Evolutionary conservation across 1,140 invertebrate species (phyloP), one percentile per base, ranked within the genome.

Genomic region (Aphidius ervi): DNA sequence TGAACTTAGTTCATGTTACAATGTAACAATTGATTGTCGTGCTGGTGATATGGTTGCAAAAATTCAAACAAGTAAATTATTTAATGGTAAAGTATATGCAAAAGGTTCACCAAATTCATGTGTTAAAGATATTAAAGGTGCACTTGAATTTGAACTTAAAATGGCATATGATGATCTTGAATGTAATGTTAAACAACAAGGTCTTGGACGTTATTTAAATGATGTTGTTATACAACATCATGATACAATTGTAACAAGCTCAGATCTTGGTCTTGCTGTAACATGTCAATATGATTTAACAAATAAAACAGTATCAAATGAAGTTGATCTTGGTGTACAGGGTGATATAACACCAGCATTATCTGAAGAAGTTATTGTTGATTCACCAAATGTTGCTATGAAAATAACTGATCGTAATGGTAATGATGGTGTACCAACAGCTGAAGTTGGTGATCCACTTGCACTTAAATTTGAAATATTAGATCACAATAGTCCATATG

Each of bases 221-320:
- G 92, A 94, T 78, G 90, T 94, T 9, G 89, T 95, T 43, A 94
- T 95, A 68, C 93, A 97, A 74, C 93, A 96, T 78, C 94, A 97
- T 78, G 93, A 96, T 73, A 94, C 92, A 63, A 95, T 97, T 66
- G 93, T 97, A 49, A 97, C 94, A 46, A 94, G 92, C 48, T 93
- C 92, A 6, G 94, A 96, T 84, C 83, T 96, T 67, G 94, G 93
- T 4, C 82, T 96, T 37, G 92, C 92, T 5, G 89, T 96, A 39
- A 93, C 93, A 63, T 96, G 94, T 75, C 93, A 95, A 72, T 96
- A 95, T 75, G 93, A 96, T 75, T 83, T 96, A 46, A 92, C 90
- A 59, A 96, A 97, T 76, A 94, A 94, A 79, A 94, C 91, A 39
- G 92, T 97, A 6, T 90, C 91, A 8, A 95, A 96, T 78, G 92